Evolutionary conservation across 30 jellyfish, hydroid and myxozoan genomes (phyloP), one percentile per base, ranked within the genome.

Genomic region (Aurelia aurita): DNA sequence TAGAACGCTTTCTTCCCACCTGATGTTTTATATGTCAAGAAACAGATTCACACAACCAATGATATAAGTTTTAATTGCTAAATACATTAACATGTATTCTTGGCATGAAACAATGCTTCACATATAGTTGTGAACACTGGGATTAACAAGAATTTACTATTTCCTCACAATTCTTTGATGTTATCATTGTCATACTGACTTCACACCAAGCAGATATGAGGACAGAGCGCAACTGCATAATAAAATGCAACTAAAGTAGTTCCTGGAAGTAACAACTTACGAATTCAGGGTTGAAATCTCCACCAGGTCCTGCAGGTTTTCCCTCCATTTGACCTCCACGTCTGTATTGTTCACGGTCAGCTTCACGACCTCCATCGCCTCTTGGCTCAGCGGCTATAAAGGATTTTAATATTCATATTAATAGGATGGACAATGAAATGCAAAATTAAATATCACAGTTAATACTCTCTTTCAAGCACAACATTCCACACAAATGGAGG

Each of bases 271-370:
- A 29, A 66, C 8, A 3, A 83, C 98, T 74, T 82, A 93, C 98
- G 75, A 93, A 93, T 46, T 93, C 98, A 21, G 98, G 98, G 29
- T 75, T 83, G 88, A 93, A 93, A 85, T 93, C 98, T 0, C 96
- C 59, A 10, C 98, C 98, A 27, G 97, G 92, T n/a, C 98, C 98
- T 35, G 98, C 86, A 25, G 97, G 77, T 27, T 86, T 78, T 45
- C 90, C 97, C 11, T 87, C 96, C 82, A 54, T 69, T 23, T 34
- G 89, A 12, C 96, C 98, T 6, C 93, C 98, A 23, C 98, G 96
- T 49, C 98, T 82, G 97, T 93, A 93, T 54, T 90, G 81, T 23
- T 93, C 98, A 20, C 98, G 85, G 77, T 88, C 97, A 51, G 91
- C 54, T 73, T 93, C 98, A 22, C 97, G 82, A 10, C 93, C 96